phyloP scores from a whole-genome alignment of 2,113 vertebrate species.

The Danionella cerebrum region DNA sequence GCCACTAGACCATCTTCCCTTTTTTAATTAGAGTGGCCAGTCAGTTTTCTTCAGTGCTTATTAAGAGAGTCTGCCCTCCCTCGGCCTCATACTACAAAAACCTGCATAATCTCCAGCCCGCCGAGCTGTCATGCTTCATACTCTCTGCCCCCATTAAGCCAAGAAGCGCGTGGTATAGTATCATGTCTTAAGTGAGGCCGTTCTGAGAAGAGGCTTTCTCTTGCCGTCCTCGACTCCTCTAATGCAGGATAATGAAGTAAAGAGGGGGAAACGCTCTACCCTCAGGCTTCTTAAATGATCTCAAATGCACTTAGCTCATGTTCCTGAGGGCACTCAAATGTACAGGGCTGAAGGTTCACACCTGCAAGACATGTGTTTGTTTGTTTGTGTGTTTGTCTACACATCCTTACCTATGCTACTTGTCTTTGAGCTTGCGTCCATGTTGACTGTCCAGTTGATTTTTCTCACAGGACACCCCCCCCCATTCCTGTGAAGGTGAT shows the following conservation, averaged over 20 bases:
- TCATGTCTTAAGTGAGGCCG: constrained; percentile 54
- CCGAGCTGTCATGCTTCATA: constrained; percentile 29
- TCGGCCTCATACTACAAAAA: constrained; percentile 27
- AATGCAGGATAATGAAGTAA: constrained; percentile 60
- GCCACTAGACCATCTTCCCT: constrained; percentile 21
- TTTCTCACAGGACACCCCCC: constrained; percentile 1
- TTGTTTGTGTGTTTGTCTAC: constrained; percentile 13
- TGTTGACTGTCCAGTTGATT: constrained; percentile 9
- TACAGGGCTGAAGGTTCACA: background rate
- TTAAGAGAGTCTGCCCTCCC: constrained; percentile 20
- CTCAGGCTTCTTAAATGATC: constrained; percentile 58
- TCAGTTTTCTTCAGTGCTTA: constrained; percentile 15
- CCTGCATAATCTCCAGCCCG: constrained; percentile 46
- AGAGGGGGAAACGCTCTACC: constrained; percentile 48
- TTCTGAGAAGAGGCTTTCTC: constrained; percentile 23
- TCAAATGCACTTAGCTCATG: constrained; percentile 53
- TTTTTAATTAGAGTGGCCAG: constrained; percentile 33
- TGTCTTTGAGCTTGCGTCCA: background rate
- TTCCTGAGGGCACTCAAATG: constrained; percentile 10
- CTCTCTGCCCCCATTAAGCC: constrained; percentile 50
- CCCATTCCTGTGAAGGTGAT: background rate
- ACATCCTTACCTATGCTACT: background rate
- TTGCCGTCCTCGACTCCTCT: constrained; percentile 21
- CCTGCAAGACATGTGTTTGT: constrained; percentile 19
- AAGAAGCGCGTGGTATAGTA: constrained; percentile 49